Conservation (phyloP, 1,140 invertebrate species). For the Diuraphis noxia region DNA sequence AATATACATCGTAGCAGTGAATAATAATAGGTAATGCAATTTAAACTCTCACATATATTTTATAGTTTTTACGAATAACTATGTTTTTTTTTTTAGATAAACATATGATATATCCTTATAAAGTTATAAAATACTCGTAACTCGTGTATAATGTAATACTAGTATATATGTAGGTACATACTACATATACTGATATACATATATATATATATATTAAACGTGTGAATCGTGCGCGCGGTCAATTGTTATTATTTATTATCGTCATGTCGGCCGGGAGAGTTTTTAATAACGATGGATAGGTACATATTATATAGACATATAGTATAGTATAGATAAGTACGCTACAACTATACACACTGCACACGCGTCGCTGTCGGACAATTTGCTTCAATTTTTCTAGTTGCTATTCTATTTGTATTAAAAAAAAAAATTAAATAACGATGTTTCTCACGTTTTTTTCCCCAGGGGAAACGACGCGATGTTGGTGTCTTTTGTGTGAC, state of each 20-base stretch:
- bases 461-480: not conserved
- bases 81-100: not conserved
- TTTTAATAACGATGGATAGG: not conserved
- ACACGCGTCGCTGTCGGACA: not conserved
- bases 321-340: not conserved
- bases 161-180: not conserved
- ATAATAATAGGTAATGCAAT: not conserved
- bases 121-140: not conserved
- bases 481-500: constrained; percentile 37
- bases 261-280: not conserved
- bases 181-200: too few species aligned
- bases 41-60: not conserved
- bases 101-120: not conserved
- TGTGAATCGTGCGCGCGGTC: not conserved
- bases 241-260: not conserved
- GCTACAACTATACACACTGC: not conserved
- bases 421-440: constrained; percentile 22
- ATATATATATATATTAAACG: not conserved
- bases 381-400: constrained; percentile 36
- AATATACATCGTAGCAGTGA: not conserved
- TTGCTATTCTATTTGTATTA: not conserved
- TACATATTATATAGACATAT: not conserved
- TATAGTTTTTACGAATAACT: not conserved
- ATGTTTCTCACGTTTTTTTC: constrained; percentile 39
- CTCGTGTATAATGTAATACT: not conserved